Conservation (phyloP, 92 coral and sea anemone genomes). For the Zoanthus sansibaricus region DNA sequence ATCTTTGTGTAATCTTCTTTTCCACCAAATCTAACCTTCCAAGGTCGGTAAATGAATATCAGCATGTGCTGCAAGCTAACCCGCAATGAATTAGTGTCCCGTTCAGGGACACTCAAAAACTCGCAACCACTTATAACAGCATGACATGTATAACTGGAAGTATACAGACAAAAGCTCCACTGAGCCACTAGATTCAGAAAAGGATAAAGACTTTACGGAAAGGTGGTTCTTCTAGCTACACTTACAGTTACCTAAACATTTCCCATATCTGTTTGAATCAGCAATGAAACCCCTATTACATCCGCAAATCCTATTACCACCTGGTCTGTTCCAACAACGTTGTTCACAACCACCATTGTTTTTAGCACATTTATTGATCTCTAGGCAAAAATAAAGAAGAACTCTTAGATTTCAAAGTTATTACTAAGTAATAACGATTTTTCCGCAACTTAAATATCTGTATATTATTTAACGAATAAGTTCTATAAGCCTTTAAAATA, state of each 20-base stretch:
- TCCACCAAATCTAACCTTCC: too few species aligned
- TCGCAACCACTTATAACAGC: neutral
- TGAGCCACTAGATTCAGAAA: too few species aligned
- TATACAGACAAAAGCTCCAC: too few species aligned
- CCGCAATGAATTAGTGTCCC: too few species aligned
- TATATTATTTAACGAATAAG: too few species aligned
- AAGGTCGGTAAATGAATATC: too few species aligned
- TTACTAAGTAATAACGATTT: too few species aligned
- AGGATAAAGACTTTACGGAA: neutral
- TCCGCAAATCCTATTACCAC: constrained; percentile 16
- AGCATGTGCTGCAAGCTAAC: too few species aligned
- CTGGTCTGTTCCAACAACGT: constrained; percentile 17
- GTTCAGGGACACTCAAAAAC: neutral
- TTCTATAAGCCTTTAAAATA: too few species aligned
- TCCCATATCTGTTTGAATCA: neutral
- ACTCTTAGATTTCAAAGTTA: too few species aligned
- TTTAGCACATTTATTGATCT: neutral
- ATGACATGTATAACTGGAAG: neutral
- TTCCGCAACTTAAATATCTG: too few species aligned
- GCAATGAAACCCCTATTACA: neutral
- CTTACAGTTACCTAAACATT: constrained; percentile 23
- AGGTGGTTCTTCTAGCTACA: neutral
- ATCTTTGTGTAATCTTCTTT: too few species aligned
- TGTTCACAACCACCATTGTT: constrained; percentile 29
- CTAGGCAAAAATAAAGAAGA: neutral